Evolutionary conservation across 2,888 invertebrate genomes (phyloP).

Genomic region (Nezara viridula): DNA sequence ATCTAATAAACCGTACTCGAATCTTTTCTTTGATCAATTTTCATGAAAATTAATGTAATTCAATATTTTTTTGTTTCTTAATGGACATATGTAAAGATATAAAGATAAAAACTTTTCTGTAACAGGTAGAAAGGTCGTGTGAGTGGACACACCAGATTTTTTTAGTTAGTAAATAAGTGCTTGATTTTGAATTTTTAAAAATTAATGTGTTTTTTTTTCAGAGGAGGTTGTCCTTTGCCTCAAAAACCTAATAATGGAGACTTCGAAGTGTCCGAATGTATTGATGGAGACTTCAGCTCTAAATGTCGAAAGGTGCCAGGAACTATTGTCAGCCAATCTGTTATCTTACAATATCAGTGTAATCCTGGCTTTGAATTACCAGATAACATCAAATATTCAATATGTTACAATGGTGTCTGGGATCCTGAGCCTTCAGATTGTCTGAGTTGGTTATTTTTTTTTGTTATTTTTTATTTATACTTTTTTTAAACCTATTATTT

Average conservation of each 20-base stretch:
- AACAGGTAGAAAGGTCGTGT: too few species aligned
- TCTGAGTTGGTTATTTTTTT: slow-evolving; percentile 61
- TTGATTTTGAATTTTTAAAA: neutral
- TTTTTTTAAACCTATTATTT: too few species aligned
- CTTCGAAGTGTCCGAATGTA: slow-evolving; percentile 60
- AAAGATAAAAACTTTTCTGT: too few species aligned
- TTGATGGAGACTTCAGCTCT: slow-evolving; percentile 52
- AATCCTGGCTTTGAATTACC: slow-evolving; percentile 66
- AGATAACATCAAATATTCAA: slow-evolving; percentile 66
- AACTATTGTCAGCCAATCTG: slow-evolving; percentile 65
- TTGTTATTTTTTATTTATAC: neutral
- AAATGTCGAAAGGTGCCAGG: slow-evolving; percentile 66
- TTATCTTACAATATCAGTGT: slow-evolving; percentile 67
- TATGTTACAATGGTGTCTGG: slow-evolving; percentile 66
- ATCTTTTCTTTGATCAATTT: too few species aligned
- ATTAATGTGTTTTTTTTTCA: neutral
- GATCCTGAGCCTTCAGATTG: slow-evolving; percentile 65
- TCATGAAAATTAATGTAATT: too few species aligned
- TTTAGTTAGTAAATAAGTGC: neutral
- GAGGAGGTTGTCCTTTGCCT: slow-evolving; percentile 61
- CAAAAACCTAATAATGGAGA: slow-evolving; percentile 59
- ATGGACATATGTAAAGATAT: too few species aligned
- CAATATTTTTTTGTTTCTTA: too few species aligned
- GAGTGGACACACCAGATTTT: too few species aligned
- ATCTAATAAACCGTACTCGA: too few species aligned